Evolutionary conservation across 1,140 invertebrate species (phyloP).

Genomic region (Drosophila persimilis): DNA sequence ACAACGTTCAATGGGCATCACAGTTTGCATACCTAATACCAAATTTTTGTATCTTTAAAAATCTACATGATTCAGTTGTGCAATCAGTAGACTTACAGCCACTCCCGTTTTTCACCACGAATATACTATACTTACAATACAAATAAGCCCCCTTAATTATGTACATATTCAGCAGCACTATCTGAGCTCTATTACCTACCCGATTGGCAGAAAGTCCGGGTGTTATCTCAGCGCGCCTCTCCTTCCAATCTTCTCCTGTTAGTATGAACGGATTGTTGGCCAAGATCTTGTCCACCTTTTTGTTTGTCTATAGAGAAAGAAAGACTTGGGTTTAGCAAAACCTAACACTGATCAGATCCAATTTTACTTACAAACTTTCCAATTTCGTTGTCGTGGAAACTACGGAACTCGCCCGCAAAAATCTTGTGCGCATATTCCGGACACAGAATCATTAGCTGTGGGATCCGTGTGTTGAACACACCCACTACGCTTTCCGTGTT

Average conservation of each 20-base stretch:
- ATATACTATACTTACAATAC: no score
- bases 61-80: no score
- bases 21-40: no score
- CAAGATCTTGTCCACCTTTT: constrained; percentile 80
- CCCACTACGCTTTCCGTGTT: constrained; percentile 51
- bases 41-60: no score
- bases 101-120: no score
- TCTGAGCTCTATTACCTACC: constrained; percentile 34
- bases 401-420: constrained; percentile 83
- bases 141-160: no score
- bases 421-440: constrained; percentile 83
- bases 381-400: constrained; percentile 77
- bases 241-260: constrained; percentile 84
- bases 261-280: constrained; percentile 82
- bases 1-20: no score
- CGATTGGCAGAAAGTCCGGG: constrained; percentile 84
- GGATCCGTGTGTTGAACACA: constrained; percentile 48
- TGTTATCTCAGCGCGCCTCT: constrained; percentile 84
- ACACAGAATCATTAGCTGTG: constrained; percentile 83
- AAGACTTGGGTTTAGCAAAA: background rate
- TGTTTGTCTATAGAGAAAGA: constrained; percentile 45
- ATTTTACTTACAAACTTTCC: constrained; percentile 32
- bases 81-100: no score
- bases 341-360: background rate
- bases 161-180: no score